Evolutionary conservation across 2,797 vertebrate genomes (phyloP), one percentile per base, ranked within the genome.

Genomic region (Petrocephalus sullivani): DNA sequence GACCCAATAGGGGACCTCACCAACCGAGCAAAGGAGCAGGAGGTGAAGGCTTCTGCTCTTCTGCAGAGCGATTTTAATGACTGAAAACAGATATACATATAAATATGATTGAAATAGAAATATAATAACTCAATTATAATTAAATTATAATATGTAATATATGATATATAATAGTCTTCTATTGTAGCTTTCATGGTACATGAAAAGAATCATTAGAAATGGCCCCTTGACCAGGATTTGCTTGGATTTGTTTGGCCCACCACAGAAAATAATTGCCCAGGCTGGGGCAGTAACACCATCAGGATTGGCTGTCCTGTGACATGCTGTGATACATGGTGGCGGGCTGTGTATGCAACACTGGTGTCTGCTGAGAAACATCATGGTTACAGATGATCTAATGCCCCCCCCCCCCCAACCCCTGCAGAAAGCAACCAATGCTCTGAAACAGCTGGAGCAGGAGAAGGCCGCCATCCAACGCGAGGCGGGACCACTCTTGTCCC

Each of bases 21-120:
- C 90, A 95, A 91, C 14, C 96, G 97, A 89, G 94, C 98, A 90
- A 95, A 89, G 88, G 95, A 97, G 16, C 97, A 98, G 89, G 94
- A 99, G 96, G 98, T 99, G 90, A 93, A 41, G 12, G 33, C 37
- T 14, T 41, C 67, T 49, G 28, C 10, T 84, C 2, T 23, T 54
- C 49, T 84, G 21, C 54, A 16, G 21, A 23, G 82, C 21, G 16
- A 8, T 49, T 81, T 49, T 81, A 21, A 81, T 81, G 2, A 49
- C 41, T 81, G 75, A 81, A 81, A 46, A n/a, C 41, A 46, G 41
- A 46, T 46, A 46, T 2, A 46, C 41, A 46, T 46, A 46, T 46
- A 46, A 3, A 1, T 46, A 46, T 46, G 41, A 46, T 3, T 46
- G 4, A 46, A 46, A 46, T 46, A 46, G 3, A 46, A 46, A 46